Percentiles rank a stretch among this genome's conserved stretches.
phyloP scores from a whole-genome alignment of 2,797 vertebrate species.

The Semaprochilodus insignis region DNA sequence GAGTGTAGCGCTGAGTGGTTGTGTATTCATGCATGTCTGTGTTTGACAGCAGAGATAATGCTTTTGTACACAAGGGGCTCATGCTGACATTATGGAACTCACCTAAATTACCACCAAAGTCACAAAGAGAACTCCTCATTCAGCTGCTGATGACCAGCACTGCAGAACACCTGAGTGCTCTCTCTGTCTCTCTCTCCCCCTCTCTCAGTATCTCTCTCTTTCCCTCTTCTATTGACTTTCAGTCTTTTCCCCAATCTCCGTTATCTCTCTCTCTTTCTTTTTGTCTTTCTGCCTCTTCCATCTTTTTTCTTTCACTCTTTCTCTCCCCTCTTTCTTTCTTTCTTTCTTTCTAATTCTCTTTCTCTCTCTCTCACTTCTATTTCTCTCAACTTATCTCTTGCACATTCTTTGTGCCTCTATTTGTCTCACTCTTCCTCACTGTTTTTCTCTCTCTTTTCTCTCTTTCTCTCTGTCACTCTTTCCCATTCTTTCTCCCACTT shows the following conservation, averaged over 20 bases:
- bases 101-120: constrained; percentile 36
- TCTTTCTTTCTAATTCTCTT: not conserved
- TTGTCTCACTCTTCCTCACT: too few species aligned
- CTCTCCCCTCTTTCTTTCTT: not conserved
- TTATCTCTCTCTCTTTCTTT: not conserved
- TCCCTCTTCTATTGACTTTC: not conserved
- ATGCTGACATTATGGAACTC: constrained; percentile 33
- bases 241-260: not conserved
- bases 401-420: not conserved
- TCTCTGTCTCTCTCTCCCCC: not conserved
- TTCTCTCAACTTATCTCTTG: not conserved
- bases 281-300: not conserved
- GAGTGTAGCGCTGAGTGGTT: not conserved
- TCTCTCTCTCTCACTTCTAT: not conserved
- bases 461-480: too few species aligned
- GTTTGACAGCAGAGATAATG: constrained; percentile 41
- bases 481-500: too few species aligned
- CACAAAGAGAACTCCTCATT: constrained; percentile 41
- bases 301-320: not conserved
- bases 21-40: constrained; percentile 16
- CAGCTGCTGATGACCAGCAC: constrained; percentile 7
- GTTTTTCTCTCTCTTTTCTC: too few species aligned
- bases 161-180: constrained; percentile 1
- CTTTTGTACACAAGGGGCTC: constrained; percentile 16
- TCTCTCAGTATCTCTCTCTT: not conserved